Evolutionary conservation across 53 echinoderm and acorn worm species (phyloP).

Genomic region (Echinarachnius parma): DNA sequence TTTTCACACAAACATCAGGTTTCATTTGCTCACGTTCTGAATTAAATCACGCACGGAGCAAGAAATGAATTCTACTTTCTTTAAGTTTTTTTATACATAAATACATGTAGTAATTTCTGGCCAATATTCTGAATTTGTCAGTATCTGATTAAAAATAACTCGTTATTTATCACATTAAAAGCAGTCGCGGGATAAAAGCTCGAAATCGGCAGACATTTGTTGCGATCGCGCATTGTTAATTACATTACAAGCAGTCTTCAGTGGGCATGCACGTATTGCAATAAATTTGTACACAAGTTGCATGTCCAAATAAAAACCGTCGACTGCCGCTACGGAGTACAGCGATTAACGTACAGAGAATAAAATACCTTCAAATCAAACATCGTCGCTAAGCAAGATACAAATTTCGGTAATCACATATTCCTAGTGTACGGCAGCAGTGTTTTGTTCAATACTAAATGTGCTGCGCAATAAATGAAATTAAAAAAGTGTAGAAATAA

Average conservation of each 20-base stretch:
- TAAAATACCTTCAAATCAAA: conserved; percentile 9
- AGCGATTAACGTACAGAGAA: not conserved
- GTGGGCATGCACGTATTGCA: conserved; percentile 34
- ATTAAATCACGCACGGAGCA: conserved; percentile 16
- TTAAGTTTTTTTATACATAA: no score
- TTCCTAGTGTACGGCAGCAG: not conserved
- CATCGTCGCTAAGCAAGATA: conserved; percentile 17
- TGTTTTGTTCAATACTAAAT: no score
- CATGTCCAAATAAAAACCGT: conserved; percentile 24
- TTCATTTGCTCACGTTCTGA: conserved; percentile 2
- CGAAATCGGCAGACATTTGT: conserved; percentile 28
- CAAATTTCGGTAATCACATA: not conserved
- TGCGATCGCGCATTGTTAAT: conserved; percentile 9
- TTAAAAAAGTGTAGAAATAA: no score
- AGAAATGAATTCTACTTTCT: conserved; percentile 39
- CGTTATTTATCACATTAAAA: conserved; percentile 44
- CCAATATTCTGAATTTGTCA: no score
- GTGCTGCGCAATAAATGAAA: no score
- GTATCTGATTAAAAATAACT: conserved; percentile 31
- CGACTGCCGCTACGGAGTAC: no score
- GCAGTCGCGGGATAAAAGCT: conserved; percentile 40
- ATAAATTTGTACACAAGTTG: conserved; percentile 15
- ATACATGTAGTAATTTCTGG: no score
- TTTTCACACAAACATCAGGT: conserved; percentile 14
- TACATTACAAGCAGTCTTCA: not conserved